Evolutionary conservation across 2,797 vertebrate genomes (phyloP).

Genomic region (Cyclura pinguis): DNA sequence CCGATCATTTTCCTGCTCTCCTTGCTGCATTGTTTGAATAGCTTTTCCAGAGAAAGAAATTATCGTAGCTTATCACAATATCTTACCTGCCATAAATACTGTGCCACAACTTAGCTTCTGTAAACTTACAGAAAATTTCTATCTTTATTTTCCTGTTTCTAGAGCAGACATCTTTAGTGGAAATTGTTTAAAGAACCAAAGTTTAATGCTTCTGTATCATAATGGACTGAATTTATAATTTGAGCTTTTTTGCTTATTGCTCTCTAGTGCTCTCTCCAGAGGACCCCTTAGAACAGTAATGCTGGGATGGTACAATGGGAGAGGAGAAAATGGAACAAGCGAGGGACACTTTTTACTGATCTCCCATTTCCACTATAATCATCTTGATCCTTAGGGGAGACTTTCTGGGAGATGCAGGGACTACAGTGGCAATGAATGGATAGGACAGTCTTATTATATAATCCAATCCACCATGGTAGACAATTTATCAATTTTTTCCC

Average conservation of each 20-base stretch:
- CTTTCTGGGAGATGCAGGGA: not conserved
- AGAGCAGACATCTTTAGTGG: not conserved
- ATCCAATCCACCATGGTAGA: not conserved
- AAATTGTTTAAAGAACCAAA: not conserved
- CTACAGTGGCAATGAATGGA: not conserved
- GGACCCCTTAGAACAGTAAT: not conserved
- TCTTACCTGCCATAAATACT: not conserved
- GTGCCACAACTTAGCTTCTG: not conserved
- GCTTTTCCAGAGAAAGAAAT: not conserved
- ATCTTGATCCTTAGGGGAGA: not conserved
- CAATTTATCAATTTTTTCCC: not conserved
- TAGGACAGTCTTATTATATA: not conserved
- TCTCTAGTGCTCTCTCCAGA: not conserved
- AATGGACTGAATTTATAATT: not conserved
- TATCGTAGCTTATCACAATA: not conserved
- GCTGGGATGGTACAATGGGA: not conserved
- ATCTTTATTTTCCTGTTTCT: not conserved
- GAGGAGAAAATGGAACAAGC: not conserved
- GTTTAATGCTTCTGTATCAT: not conserved
- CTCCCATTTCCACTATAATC: not conserved
- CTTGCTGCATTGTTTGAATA: not conserved
- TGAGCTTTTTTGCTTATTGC: not conserved
- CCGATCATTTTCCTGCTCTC: not conserved
- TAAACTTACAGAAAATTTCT: not conserved
- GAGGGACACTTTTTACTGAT: not conserved